phyloP scores from a whole-genome alignment of 2,888 invertebrate species.

The Conistra vaccinii region DNA sequence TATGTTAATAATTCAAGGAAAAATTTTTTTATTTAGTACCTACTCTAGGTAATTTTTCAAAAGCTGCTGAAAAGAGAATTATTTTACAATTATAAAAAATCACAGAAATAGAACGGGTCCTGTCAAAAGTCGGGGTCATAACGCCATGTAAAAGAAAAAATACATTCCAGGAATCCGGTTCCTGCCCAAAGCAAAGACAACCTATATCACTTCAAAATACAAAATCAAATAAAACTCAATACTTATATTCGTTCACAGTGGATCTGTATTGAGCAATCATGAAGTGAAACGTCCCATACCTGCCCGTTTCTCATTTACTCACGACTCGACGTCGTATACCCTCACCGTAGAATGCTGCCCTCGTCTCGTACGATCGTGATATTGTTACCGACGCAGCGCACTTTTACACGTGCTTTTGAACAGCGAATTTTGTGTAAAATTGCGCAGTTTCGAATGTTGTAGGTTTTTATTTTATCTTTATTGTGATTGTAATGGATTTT shows the following conservation, averaged over 20 bases:
- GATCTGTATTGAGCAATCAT: conserved; percentile 44
- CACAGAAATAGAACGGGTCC: not conserved
- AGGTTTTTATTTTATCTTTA: conserved; percentile 8
- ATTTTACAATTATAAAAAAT: not conserved
- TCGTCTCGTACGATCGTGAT: conserved; percentile 28
- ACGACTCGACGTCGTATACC: conserved; percentile 9
- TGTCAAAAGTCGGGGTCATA: not conserved
- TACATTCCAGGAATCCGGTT: no score
- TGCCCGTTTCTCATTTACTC: conserved; percentile 49
- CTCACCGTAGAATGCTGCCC: conserved; percentile 25
- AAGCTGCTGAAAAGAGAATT: not conserved
- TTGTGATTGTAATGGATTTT: not conserved
- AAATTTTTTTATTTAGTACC: not conserved
- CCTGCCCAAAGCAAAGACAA: conserved; percentile 9
- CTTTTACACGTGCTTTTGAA: conserved; percentile 45
- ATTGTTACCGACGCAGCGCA: conserved; percentile 33
- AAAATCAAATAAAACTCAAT: conserved; percentile 30
- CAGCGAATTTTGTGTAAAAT: conserved; percentile 32
- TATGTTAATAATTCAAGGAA: not conserved
- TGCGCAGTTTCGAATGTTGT: conserved; percentile 15
- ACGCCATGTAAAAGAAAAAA: not conserved
- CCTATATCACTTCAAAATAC: no score
- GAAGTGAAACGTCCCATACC: conserved; percentile 18
- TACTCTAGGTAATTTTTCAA: not conserved
- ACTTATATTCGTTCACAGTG: conserved; percentile 12